Conservation (phyloP, 2,888 invertebrate species). For the Ctenicera cuprea region DNA sequence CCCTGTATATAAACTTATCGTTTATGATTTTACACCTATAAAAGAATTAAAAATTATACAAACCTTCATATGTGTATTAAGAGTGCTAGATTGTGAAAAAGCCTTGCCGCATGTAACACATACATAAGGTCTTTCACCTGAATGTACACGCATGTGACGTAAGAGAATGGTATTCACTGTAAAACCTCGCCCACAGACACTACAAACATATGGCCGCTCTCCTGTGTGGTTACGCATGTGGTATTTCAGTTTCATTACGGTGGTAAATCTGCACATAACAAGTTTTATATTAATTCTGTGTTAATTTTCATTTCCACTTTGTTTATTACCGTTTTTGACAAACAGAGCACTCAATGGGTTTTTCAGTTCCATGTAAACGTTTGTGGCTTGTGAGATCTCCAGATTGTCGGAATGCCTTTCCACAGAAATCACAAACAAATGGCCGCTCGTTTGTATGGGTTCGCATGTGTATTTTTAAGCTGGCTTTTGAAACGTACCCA, state of each 20-base stretch:
- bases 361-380: constrained; percentile 71
- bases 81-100: constrained; percentile 71
- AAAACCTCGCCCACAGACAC: constrained; percentile 71
- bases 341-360: constrained; percentile 71
- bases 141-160: constrained; percentile 72
- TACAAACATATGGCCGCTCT: constrained; percentile 72
- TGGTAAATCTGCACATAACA: constrained; percentile 68
- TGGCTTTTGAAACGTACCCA: constrained; percentile 72
- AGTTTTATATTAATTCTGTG: not conserved
- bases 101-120: constrained; percentile 72
- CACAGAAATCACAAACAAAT: constrained; percentile 72
- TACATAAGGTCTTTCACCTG: constrained; percentile 72
- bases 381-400: constrained; percentile 72
- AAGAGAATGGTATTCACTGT: constrained; percentile 72
- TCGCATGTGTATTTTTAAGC: constrained; percentile 72
- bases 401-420: constrained; percentile 72
- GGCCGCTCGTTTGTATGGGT: constrained; percentile 73
- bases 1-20: too few species aligned
- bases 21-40: too few species aligned
- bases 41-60: not conserved
- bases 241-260: constrained; percentile 72
- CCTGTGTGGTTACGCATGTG: constrained; percentile 73
- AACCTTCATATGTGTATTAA: constrained; percentile 72
- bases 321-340: constrained; percentile 69
- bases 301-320: too few species aligned